Base-by-base conservation (phyloP, 2,888 invertebrate genomes). In the Microplitis deprimator region DNA sequence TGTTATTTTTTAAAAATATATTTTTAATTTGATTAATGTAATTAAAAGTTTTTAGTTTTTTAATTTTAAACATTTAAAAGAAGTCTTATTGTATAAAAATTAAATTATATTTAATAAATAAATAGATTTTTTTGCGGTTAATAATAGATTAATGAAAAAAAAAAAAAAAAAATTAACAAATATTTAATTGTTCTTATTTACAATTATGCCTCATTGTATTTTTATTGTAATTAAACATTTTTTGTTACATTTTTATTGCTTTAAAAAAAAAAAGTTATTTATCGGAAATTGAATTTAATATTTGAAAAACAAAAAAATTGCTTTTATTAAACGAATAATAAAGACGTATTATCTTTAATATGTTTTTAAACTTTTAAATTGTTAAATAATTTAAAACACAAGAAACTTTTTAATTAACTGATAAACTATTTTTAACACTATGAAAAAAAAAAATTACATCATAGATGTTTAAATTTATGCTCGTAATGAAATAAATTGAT, bases 401-500 rank as follows among this genome's bases (percentile, higher is more conserved):
- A 2, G 3, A 50, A 50, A 13, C 8, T 50, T 13, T 50, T 13
- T 50, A 50, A 50, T 50, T 10, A 50, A 8, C 13, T 13, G 50
- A 50, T 50, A 50, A 29, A 41, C 10, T 41, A 41, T 10, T 50
- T 10, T 50, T 4, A 50, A 50, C 3, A 50, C 50, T 50, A 8
- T 1, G 5, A 50, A 50, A 50, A 41, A 50, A 13, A 50, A 29
- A 29, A 29, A 5, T 6, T 59, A 59, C 59, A 59, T n/a, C 0
- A 6, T 13, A 13, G 8, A 62, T 65, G 1, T 17, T 38, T 65
- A 65, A 10, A 29, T 20, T 91, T 92, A 96, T 60, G 95, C 93
- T 73, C 95, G 93, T 50, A 99, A 92, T 69, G 98, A 97, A 81
- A 97, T 95, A 91, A 99, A 99, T 91, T 99, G 98, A 87, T 98